These are phyloP conservation scores for Brachypalpus laphriformis DNA, from an alignment of 2,888 invertebrate species.

Conservation along the genomic window DNA sequence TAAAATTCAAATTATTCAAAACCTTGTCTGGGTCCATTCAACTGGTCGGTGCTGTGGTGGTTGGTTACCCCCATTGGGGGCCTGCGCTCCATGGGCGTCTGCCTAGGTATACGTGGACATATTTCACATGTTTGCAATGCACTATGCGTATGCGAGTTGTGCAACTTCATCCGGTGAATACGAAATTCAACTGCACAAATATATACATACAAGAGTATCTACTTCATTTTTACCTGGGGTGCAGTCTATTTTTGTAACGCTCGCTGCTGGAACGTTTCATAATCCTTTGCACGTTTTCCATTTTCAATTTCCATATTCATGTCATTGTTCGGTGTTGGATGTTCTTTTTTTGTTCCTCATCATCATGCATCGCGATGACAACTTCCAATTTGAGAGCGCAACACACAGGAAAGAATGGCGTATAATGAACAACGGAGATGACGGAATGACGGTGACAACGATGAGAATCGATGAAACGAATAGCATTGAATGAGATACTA, in stretches of 20 bases:
- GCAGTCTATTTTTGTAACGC: constrained; percentile 57
- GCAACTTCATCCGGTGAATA: constrained; percentile 66
- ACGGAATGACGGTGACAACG: background rate
- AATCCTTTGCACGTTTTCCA: constrained; percentile 58
- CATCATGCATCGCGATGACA: constrained; percentile 47
- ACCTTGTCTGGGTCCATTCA: constrained; percentile 10
- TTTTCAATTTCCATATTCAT: constrained; percentile 56
- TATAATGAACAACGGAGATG: background rate
- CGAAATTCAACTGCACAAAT: constrained; percentile 38
- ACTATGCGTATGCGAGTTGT: constrained; percentile 54
- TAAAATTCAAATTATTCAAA: constrained; percentile 10
- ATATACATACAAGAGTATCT: background rate
- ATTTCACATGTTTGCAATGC: constrained; percentile 50
- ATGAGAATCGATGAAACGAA: background rate
- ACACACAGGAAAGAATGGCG: background rate
- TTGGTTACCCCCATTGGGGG: background rate
- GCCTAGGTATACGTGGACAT: constrained; percentile 49
- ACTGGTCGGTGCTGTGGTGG: background rate
- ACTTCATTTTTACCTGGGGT: constrained; percentile 10
- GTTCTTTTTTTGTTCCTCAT: constrained; percentile 7
- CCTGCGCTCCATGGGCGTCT: background rate
- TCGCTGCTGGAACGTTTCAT: constrained; percentile 3
- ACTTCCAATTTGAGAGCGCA: constrained; percentile 55
- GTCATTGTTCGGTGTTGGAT: constrained; percentile 22
- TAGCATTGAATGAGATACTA: background rate